Conservation (phyloP, 1,140 invertebrate species). For the Trichomalopsis sarcophagae region DNA sequence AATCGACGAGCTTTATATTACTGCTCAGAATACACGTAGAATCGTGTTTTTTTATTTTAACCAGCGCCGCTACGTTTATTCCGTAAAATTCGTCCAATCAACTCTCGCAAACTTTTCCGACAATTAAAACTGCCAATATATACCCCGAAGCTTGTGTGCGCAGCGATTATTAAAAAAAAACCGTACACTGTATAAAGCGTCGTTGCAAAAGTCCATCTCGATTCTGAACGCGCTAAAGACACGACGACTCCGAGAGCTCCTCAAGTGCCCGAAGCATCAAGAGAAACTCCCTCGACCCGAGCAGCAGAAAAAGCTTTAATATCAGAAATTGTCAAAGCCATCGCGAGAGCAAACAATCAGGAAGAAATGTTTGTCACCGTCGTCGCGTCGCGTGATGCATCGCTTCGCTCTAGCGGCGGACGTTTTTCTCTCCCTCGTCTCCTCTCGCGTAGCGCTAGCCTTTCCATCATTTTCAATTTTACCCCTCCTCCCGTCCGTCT, state of each 20-base stretch:
- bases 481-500: not conserved
- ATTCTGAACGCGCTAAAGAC: not conserved
- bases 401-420: not conserved
- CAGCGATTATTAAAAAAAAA: not conserved
- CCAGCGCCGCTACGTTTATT: not conserved
- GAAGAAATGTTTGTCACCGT: constrained; percentile 27
- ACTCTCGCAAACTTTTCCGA: no score
- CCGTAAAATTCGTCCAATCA: no score
- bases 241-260: not conserved
- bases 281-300: not conserved
- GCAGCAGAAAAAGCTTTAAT: not conserved
- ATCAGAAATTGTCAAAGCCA: not conserved
- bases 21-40: not conserved
- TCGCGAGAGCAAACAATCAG: constrained; percentile 3
- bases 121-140: not conserved
- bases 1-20: not conserved
- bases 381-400: constrained; percentile 11
- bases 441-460: not conserved
- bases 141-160: not conserved
- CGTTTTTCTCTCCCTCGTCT: not conserved
- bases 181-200: not conserved
- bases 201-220: not conserved
- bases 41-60: not conserved
- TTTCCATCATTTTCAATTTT: constrained; percentile 40
- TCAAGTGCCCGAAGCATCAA: not conserved